Base-by-base conservation (phyloP, 2,888 invertebrate genomes). In the Neocrepidodera transversa region DNA sequence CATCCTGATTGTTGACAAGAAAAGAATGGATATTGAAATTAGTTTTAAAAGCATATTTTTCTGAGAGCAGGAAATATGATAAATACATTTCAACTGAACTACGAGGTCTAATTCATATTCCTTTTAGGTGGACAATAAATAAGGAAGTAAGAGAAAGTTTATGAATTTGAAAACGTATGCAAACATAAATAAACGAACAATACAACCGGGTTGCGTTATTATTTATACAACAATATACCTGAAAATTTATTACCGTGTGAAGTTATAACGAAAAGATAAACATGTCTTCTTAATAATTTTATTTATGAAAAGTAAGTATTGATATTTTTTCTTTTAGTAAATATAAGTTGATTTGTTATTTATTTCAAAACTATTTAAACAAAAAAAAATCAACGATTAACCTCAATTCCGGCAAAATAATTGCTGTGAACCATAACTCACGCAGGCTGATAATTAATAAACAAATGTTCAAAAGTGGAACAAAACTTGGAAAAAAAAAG, bases 81-180 rank as follows among this genome's bases (percentile, higher is more conserved):
- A n/a, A n/a, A n/a, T n/a, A n/a, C n/a, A n/a, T n/a, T n/a, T n/a
- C n/a, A n/a, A 38, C 38, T 8, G 17, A 17, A 26, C 45, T 45
- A 45, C 4, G 10, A 45, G 45, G 45, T 10, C 28, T 45, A 42
- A 52, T 42, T 23, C 18, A 16, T 13, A 52, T 42, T 42, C 42
- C 36, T 35, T 23, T 18, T 50, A 50, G 13, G 20, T 50, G 17
- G 7, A 52, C 30, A 17, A 52, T 52, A 42, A 42, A 42, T 42
- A 52, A 42, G 42, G 30, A 42, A 52, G 42, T 30, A 20, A 42
- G 52, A 42, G 52, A 52, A 52, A 52, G 52, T 52, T 52, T 52
- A 28, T 40, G 40, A 42, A 52, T 52, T 52, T 42, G 51, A 42
- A 52, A 40, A 20, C 32, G 42, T 52, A 36, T 52, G 42, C 20